Percentiles rank a stretch among this genome's conserved stretches.
Evolutionary conservation across 2,797 vertebrate species (phyloP).

Genomic region (Meda fulgida): DNA sequence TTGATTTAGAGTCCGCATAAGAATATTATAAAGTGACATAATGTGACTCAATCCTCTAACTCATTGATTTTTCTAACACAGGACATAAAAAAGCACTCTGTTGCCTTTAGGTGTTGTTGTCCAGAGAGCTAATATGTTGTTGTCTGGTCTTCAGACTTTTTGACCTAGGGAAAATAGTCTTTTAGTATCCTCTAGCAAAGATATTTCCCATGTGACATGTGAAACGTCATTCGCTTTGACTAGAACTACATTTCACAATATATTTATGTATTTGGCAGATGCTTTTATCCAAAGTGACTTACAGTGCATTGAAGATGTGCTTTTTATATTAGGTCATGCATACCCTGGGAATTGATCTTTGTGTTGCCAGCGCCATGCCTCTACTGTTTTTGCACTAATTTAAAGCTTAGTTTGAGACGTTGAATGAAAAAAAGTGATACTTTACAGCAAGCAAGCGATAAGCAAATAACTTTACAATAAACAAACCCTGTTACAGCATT

Average conservation of each 20-base stretch:
- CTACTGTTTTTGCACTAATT: constrained; percentile 48
- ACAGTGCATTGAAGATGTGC: too few species aligned
- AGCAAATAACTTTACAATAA: neutral
- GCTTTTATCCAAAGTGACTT: neutral
- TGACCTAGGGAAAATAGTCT: constrained; percentile 48
- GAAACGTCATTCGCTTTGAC: constrained; percentile 41
- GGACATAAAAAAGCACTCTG: constrained; percentile 26
- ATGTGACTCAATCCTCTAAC: constrained; percentile 33
- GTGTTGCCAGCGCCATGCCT: neutral
- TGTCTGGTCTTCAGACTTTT: constrained; percentile 26
- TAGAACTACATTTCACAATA: constrained; percentile 43
- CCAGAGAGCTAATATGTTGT: constrained; percentile 34
- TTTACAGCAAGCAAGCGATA: neutral
- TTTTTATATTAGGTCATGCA: neutral
- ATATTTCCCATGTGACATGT: constrained; percentile 62
- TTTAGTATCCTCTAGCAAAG: constrained; percentile 44
- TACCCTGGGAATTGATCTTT: neutral
- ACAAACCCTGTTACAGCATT: neutral
- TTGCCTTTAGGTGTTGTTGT: constrained; percentile 28
- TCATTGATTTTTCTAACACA: constrained; percentile 49
- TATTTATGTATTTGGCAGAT: neutral
- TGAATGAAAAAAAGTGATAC: constrained; percentile 54
- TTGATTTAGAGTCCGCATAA: constrained; percentile 28
- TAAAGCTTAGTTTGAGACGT: constrained; percentile 58
- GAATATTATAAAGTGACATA: constrained; percentile 44